Conservation (phyloP, 2,888 invertebrate species). For the Lepeophtheirus nordmannii region DNA sequence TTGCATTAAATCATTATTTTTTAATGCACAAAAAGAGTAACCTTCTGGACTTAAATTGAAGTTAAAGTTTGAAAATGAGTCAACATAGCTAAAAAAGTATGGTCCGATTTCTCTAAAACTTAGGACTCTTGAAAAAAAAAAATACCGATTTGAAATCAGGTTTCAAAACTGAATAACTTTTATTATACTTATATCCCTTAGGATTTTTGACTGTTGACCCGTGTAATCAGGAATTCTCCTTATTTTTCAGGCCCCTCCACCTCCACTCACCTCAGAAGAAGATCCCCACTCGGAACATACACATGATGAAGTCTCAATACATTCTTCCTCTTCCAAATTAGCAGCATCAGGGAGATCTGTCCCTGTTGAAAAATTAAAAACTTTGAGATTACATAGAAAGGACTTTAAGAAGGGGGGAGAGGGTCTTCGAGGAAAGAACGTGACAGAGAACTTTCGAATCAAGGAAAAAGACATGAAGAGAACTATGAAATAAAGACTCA, state of each 20-base stretch:
- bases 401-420: slow-evolving; percentile 25
- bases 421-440: slow-evolving; percentile 25
- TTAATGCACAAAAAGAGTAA: no score
- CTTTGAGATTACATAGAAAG: slow-evolving; percentile 16
- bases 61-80: no score
- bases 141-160: no score
- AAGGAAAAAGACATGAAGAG: slow-evolving; percentile 25
- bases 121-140: no score
- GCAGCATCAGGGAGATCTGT: background rate
- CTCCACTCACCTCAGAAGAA: background rate
- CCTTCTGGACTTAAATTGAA: no score
- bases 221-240: no score
- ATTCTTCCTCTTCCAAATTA: background rate
- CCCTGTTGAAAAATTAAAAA: slow-evolving; percentile 20
- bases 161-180: no score
- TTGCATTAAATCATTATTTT: no score
- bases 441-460: slow-evolving; percentile 18
- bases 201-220: no score
- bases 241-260: background rate
- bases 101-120: no score
- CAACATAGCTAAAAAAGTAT: no score
- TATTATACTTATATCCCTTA: no score
- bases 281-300: slow-evolving; percentile 6
- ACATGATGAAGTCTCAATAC: background rate
- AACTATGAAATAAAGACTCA: slow-evolving; percentile 20